These are phyloP conservation scores for Hydraecia micacea DNA, from an alignment of 2,888 invertebrate genomes.

Conservation along the genomic window DNA sequence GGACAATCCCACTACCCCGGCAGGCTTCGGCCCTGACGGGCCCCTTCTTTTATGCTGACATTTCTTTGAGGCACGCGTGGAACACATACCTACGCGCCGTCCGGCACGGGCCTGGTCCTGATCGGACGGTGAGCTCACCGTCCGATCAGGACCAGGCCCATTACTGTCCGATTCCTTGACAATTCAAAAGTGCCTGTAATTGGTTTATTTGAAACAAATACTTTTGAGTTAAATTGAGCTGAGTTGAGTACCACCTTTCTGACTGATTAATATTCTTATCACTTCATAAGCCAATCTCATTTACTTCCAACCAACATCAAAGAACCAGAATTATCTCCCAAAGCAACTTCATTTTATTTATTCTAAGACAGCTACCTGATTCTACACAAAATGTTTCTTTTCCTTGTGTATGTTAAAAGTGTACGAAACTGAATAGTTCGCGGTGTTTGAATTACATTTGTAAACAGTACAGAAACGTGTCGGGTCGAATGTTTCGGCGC, in stretches of 20 bases:
- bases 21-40: too few species aligned
- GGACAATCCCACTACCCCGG: too few species aligned
- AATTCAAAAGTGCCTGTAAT: not conserved
- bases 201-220: not conserved
- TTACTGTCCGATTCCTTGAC: not conserved
- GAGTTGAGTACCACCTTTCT: not conserved
- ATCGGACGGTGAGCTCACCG: too few species aligned
- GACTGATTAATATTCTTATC: not conserved
- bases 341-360: slow-evolving; percentile 35
- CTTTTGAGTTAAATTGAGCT: not conserved
- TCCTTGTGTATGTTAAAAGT: slow-evolving; percentile 36
- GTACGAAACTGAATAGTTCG: slow-evolving; percentile 51
- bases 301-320: slow-evolving; percentile 12
- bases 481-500: slow-evolving; percentile 38
- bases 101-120: too few species aligned
- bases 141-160: too few species aligned
- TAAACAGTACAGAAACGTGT: slow-evolving; percentile 57
- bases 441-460: slow-evolving; percentile 56
- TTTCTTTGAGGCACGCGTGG: too few species aligned
- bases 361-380: slow-evolving; percentile 29
- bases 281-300: not conserved
- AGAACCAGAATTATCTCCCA: slow-evolving; percentile 6
- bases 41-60: too few species aligned
- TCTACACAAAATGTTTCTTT: slow-evolving; percentile 27
- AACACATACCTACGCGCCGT: too few species aligned